A percentile compares a stretch with the other conserved stretches of the same genome.
Conservation (phyloP, 2,888 invertebrate genomes). For the Drosophila merina region DNA sequence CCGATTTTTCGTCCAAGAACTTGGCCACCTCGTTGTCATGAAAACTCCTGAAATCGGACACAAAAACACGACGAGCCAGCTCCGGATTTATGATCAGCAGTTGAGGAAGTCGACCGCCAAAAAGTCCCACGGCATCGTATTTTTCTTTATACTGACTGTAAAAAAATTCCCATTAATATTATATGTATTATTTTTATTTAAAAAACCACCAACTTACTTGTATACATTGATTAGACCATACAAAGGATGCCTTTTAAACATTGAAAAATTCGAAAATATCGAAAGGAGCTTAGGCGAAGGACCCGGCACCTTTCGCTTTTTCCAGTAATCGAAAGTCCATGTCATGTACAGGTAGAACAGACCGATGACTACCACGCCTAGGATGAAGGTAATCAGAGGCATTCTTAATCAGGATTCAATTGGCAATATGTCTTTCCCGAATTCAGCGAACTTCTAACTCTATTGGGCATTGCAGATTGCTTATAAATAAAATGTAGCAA, state of each 20-base stretch:
- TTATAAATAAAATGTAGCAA: too few species aligned
- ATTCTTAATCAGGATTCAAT: slow-evolving; percentile 19
- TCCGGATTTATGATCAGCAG: slow-evolving; percentile 82
- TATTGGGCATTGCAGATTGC: slow-evolving; percentile 27
- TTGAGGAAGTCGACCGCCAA: slow-evolving; percentile 76
- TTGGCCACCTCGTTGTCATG: slow-evolving; percentile 75
- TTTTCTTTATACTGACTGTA: slow-evolving; percentile 66
- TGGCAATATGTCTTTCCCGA: not conserved
- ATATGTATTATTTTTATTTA: not conserved
- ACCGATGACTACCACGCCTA: slow-evolving; percentile 28
- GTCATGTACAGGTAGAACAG: slow-evolving; percentile 70
- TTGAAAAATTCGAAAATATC: slow-evolving; percentile 82
- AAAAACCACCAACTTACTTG: not conserved
- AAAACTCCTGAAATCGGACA: slow-evolving; percentile 83
- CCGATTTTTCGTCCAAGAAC: slow-evolving; percentile 82
- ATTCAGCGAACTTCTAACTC: slow-evolving; percentile 9
- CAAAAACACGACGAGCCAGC: slow-evolving; percentile 80
- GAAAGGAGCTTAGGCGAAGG: slow-evolving; percentile 77
- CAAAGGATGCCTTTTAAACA: not conserved
- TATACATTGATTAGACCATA: slow-evolving; percentile 67
- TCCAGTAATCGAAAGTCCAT: slow-evolving; percentile 83
- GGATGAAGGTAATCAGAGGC: slow-evolving; percentile 51
- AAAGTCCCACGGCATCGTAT: slow-evolving; percentile 83
- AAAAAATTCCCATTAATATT: not conserved
- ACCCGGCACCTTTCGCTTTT: slow-evolving; percentile 79